A percentile compares a stretch with the other conserved stretches of the same genome.
phyloP scores from a whole-genome alignment of 1,140 invertebrate species.

The Drosophila persimilis region DNA sequence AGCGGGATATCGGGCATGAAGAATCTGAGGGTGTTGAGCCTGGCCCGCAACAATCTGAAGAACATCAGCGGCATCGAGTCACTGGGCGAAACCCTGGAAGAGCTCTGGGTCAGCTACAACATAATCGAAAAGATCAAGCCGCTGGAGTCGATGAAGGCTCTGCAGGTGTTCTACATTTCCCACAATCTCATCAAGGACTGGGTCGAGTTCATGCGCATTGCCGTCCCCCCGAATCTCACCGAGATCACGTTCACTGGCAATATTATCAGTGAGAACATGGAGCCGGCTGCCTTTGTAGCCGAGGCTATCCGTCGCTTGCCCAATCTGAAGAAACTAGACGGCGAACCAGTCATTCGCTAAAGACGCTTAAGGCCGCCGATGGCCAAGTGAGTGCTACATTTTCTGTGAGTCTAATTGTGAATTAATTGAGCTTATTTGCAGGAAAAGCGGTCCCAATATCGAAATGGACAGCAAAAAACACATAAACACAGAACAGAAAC shows the following conservation, averaged over 20 bases:
- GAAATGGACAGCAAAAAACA: neutral
- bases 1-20: constrained; percentile 90
- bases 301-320: constrained; percentile 90
- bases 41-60: constrained; percentile 96
- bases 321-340: constrained; percentile 94
- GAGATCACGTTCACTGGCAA: constrained; percentile 93
- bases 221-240: constrained; percentile 84
- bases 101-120: constrained; percentile 89
- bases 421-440: too few relatives aligned
- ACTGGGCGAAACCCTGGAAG: too few relatives aligned
- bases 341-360: constrained; percentile 86
- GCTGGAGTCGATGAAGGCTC: constrained; percentile 85
- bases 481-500: neutral
- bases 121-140: too few relatives aligned
- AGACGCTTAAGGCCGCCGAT: too few relatives aligned
- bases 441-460: too few relatives aligned
- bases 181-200: constrained; percentile 96
- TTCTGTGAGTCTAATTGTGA: too few relatives aligned
- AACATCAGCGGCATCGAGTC: constrained; percentile 87
- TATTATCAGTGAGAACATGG: constrained; percentile 88
- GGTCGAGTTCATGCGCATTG: constrained; percentile 92
- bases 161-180: constrained; percentile 90
- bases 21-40: constrained; percentile 91
- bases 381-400: too few relatives aligned
- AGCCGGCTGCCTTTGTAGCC: constrained; percentile 68